Evolutionary conservation across 2,113 vertebrate species (phyloP), one percentile per base, ranked within the genome.

Genomic region (Melierax canorus): DNA sequence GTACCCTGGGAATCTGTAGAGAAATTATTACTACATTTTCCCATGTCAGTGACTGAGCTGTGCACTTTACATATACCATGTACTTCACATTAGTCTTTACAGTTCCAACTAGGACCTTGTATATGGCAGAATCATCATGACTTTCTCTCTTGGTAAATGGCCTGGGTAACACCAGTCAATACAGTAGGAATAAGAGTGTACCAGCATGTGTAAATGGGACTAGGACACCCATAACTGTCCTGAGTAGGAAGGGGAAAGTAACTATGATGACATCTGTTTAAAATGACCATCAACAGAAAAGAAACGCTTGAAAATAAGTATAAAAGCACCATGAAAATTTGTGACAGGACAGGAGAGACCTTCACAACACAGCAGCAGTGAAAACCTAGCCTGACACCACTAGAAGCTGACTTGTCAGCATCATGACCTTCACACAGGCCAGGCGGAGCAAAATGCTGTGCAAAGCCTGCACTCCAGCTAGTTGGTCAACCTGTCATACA

Each of bases 401-500:
- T 5, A 59, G n/a, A 75, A 75, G n/a, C 29, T 80, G 75, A 23
- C 30, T 36, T 71, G 23, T 56, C n/a, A 80, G 51, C 23, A 43
- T 17, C 36, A 53, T 1, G 4, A 46, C 29, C 32, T 45, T 46
- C 66, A 79, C 15, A 19, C 2, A 45, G 0, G 1, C 23, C 26
- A 63, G 1, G 6, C 15, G 32, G 12, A 82, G 26, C 43, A 48
- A 77, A 76, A 66, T 0, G 5, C 41, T 16, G 7, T 23, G 38
- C 66, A 60, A 90, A 66, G 41, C 11, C 51, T 53, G 30, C 27
- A n/a, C 19, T 66, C 19, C 32, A 48, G 53, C 15, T 43, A 36
- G 32, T 8, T 39, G 34, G n/a, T 21, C 0, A 2, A 62, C 39
- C 30, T 1, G 2, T 20, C 2, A 48, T 3, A 48, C 24, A 39